phyloP scores from a whole-genome alignment of 2,888 invertebrate species.

The Alitta virens region DNA sequence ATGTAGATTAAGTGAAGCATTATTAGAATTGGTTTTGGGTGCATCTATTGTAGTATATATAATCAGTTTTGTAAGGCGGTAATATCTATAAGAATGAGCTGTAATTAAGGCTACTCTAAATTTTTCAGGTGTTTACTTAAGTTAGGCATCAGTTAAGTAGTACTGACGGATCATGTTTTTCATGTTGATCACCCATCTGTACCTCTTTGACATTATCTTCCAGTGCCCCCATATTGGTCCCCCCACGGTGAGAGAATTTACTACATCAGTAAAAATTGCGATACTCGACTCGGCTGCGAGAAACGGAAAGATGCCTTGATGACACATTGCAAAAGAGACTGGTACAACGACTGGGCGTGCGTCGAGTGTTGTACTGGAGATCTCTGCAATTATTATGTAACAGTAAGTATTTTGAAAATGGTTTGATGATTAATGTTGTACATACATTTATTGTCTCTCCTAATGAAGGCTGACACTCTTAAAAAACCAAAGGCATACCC shows the following conservation, averaged over 20 bases:
- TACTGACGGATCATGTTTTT: neutral
- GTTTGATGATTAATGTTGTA: neutral
- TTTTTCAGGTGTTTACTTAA: too few species aligned
- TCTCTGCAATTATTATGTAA: constrained; percentile 89
- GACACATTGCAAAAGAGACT: constrained; percentile 30
- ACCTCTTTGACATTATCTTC: constrained; percentile 15
- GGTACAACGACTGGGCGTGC: constrained; percentile 95
- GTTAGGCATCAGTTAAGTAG: too few species aligned
- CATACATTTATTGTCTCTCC: too few species aligned
- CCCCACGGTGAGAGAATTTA: constrained; percentile 89
- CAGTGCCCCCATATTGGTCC: constrained; percentile 88
- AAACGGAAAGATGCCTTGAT: constrained; percentile 61
- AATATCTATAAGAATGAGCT: too few species aligned
- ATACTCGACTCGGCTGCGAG: constrained; percentile 77
- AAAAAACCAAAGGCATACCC: too few species aligned
- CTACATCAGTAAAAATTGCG: constrained; percentile 88
- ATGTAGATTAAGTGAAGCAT: too few species aligned
- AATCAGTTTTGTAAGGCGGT: too few species aligned
- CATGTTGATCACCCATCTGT: neutral
- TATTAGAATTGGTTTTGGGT: too few species aligned
- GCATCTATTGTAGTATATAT: too few species aligned
- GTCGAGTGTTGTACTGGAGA: constrained; percentile 95
- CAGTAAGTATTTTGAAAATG: constrained; percentile 69
- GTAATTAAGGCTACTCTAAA: too few species aligned
- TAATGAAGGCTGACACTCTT: too few species aligned